These are phyloP conservation scores for Ophraella communa DNA, from an alignment of 2,888 invertebrate genomes.

Conservation along the genomic window DNA sequence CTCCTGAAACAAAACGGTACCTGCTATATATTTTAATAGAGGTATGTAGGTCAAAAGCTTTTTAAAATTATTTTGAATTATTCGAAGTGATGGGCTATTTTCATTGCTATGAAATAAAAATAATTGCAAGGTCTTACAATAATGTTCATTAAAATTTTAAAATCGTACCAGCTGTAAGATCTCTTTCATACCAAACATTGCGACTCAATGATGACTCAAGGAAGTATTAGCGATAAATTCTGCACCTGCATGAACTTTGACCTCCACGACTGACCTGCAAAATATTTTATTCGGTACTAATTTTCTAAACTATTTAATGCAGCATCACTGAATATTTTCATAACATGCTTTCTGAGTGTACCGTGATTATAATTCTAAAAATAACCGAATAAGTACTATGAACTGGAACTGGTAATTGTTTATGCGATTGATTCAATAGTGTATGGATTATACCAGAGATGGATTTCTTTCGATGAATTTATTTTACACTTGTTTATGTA, in stretches of 20 bases:
- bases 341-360: neutral
- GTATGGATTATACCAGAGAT: neutral
- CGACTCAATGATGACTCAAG: neutral
- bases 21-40: neutral
- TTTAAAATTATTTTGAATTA: neutral
- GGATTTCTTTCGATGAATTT: neutral
- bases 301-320: constrained; percentile 7
- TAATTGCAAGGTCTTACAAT: too few relatives aligned
- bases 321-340: neutral
- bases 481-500: neutral
- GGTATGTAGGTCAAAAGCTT: neutral
- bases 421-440: neutral
- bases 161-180: neutral
- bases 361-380: neutral
- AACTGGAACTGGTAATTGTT: neutral
- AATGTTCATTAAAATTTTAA: neutral
- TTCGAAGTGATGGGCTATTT: neutral
- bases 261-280: constrained; percentile 32
- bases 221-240: constrained; percentile 11
- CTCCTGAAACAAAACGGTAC: too few relatives aligned
- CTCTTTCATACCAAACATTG: neutral
- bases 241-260: constrained; percentile 32
- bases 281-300: constrained; percentile 30
- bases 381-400: neutral
- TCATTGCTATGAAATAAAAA: too few relatives aligned